Evolutionary conservation across 2,888 invertebrate genomes (phyloP), one percentile per base, ranked within the genome.

Genomic region (Boloria euphrosyne): DNA sequence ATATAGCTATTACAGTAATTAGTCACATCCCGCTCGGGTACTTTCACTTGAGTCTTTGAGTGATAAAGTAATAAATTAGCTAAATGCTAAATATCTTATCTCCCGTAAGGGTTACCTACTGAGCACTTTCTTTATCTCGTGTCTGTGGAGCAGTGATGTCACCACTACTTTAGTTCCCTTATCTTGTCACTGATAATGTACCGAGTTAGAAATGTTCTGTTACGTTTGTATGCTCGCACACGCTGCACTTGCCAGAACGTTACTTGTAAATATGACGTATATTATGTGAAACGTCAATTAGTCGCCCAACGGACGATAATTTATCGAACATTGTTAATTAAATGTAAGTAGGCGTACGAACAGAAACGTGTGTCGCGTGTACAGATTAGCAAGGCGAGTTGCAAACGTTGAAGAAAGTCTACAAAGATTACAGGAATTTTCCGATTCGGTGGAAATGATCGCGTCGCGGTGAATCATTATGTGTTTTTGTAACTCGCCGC

Each of bases 361-460:
- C 66, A 65, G 73, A 75, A 77, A 77, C 71, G 73, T 74, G 78
- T 79, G 78, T 84, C 80, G 86, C 84, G 82, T 85, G 86, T 79
- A 65, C 68, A 70, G 69, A 78, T 74, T 75, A 77, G 78, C 77
- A 78, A 75, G 74, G 77, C 77, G 78, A 77, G 79, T 80, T 78
- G 75, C 77, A 82, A 78, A 80, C 80, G 76, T 78, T 80, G 81
- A 90, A 89, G 90, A 91, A 91, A 91, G 89, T 90, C 80, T 82
- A 77, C 73, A 75, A 76, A 80, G 85, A 86, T 89, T 84, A 87
- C 87, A 90, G 89, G 90, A 91, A 91, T 91, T 92, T 92, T 91
- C 92, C 91, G 86, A 86, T 76, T 87, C 83, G 89, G 79, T 90
- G 87, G 85, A 87, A 90, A 85, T 82, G 83, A 86, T 88, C 86